Evolutionary conservation across 1,140 invertebrate genomes (phyloP).

Genomic region (Augochlora pura): DNA sequence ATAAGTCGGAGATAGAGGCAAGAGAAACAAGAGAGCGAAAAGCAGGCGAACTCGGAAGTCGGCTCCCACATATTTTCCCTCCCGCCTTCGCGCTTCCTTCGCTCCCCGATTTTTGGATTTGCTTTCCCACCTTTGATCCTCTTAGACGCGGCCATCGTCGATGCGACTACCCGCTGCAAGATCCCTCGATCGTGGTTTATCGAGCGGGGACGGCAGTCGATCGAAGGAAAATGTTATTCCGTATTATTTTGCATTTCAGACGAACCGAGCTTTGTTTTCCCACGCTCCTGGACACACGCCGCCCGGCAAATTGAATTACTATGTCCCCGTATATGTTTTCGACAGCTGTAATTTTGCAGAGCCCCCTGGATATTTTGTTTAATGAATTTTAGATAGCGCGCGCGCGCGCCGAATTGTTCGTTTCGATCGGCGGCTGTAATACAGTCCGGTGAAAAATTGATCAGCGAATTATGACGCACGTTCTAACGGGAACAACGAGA

Average conservation of each 20-base stretch:
- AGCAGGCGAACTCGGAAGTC: background rate
- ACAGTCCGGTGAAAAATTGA: background rate
- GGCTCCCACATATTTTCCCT: background rate
- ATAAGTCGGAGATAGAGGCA: too few species aligned
- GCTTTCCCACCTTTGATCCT: slow-evolving; percentile 16
- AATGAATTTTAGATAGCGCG: too few species aligned
- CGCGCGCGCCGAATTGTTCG: too few species aligned
- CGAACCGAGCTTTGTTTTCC: background rate
- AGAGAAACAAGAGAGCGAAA: background rate
- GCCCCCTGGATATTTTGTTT: too few species aligned
- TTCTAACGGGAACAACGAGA: background rate
- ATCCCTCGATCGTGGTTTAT: slow-evolving; percentile 2
- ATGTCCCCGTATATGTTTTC: too few species aligned
- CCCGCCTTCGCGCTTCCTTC: background rate
- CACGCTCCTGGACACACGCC: background rate
- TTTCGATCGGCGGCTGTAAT: too few species aligned
- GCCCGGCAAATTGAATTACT: too few species aligned
- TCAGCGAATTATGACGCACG: background rate
- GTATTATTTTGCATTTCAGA: slow-evolving; percentile 18
- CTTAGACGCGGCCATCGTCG: slow-evolving; percentile 7
- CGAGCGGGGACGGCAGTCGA: background rate
- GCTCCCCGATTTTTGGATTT: background rate
- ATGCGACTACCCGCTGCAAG: background rate
- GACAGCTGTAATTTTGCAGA: too few species aligned
- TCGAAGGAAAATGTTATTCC: slow-evolving; percentile 30